These are phyloP conservation scores for Hippotragus niger DNA, from an alignment of 2,113 vertebrate genomes.

Conservation along the genomic window DNA sequence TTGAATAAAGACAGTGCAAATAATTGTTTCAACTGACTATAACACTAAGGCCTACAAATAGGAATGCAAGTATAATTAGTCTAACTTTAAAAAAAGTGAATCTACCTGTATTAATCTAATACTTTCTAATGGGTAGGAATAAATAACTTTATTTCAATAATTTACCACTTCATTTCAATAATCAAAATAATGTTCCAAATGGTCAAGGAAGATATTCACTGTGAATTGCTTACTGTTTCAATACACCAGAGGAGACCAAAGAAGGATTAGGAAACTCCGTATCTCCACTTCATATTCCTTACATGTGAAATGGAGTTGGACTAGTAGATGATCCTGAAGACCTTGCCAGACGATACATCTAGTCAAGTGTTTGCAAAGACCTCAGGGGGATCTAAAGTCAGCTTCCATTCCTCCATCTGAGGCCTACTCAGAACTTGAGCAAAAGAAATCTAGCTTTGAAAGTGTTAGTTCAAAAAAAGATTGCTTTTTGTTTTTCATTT, in stretches of 20 bases:
- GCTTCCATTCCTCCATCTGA: background rate
- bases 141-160: background rate
- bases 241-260: background rate
- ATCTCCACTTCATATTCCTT: background rate
- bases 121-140: background rate
- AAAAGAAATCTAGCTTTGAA: background rate
- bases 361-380: background rate
- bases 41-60: background rate
- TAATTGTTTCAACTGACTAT: background rate
- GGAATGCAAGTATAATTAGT: background rate
- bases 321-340: background rate
- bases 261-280: background rate
- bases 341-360: background rate
- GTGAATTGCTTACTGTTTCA: background rate
- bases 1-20: background rate
- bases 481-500: background rate
- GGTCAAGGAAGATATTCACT: background rate
- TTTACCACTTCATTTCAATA: background rate
- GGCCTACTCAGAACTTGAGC: background rate
- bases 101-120: background rate
- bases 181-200: background rate
- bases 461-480: background rate
- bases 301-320: background rate
- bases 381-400: too few species aligned
- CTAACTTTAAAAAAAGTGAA: background rate